Evolutionary conservation across 2,113 vertebrate species (phyloP), one percentile per base, ranked within the genome.

Genomic region (Empidonax traillii): DNA sequence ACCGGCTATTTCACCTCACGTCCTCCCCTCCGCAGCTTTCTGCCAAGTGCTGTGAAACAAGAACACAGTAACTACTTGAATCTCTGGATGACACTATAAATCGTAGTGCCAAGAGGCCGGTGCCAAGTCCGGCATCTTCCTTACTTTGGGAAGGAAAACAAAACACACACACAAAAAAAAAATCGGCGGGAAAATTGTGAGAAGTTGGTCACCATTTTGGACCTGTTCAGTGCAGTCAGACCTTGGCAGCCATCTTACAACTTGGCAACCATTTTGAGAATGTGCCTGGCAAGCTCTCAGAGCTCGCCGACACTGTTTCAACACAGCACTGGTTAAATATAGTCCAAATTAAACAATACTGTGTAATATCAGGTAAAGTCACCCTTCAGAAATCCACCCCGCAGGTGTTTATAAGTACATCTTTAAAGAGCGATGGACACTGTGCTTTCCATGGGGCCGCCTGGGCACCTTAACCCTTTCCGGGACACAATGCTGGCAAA

Each of bases 191-290:
- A 94, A 93, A 94, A 97, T 90, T 94, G 93, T 90, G 93, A 87
- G 93, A 97, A 92, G 92, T 92, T 95, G 97, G 97, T 98, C 97
- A 95, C 98, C 97, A 97, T 98, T 98, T 98, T 98, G 98, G 97
- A 98, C 97, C 95, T 94, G 97, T 93, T 95, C 97, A 61, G 83
- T 95, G 95, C 90, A 97, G 95, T 95, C 97, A 96, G 97, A 98
- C 97, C 97, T 98, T 99, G 99, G 99, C 99, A 99, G 99, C 99
- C 99, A 99, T 99, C 98, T 99, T 99, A 98, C 98, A 98, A 98
- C 98, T 98, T 99, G 99, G 99, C 99, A 99, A 99, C 99, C 99
- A 99, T 99, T 99, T 99, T 99, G 98, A 98, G 98, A 98, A 98
- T 98, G 97, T 98, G 98, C 98, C 97, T 98, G 98, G 98, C 98